A percentile compares a stretch with the other conserved stretches of the same genome.
Evolutionary conservation across 2,888 invertebrate species (phyloP).

Genomic region (Orchesellides sinensis): DNA sequence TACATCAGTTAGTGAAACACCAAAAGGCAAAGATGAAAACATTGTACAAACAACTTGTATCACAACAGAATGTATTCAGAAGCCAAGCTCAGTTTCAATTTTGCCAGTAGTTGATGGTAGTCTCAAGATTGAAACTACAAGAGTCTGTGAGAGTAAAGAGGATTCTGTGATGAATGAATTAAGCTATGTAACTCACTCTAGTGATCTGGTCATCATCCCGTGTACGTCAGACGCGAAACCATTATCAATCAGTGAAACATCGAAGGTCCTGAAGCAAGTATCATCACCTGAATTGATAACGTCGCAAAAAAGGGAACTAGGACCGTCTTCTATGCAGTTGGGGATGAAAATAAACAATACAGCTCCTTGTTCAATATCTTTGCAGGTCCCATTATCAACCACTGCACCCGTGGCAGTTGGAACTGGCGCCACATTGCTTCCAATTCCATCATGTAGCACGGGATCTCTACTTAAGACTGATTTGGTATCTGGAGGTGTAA

Average conservation of each 20-base stretch:
- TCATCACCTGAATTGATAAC: not conserved
- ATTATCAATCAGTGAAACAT: constrained; percentile 46
- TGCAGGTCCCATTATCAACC: constrained; percentile 55
- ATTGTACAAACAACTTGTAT: not conserved
- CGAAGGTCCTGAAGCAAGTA: constrained; percentile 50
- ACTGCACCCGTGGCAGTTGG: constrained; percentile 57
- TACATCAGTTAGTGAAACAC: constrained; percentile 1
- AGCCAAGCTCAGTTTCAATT: constrained; percentile 52
- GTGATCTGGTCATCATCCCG: constrained; percentile 60
- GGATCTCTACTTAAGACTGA: constrained; percentile 48
- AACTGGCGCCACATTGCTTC: constrained; percentile 61
- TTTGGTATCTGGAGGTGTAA: constrained; percentile 7
- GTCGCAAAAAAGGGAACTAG: not conserved
- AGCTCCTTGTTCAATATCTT: constrained; percentile 38
- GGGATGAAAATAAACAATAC: constrained; percentile 38
- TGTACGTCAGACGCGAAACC: constrained; percentile 62
- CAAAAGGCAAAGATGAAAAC: constrained; percentile 18
- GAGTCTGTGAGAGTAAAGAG: constrained; percentile 1
- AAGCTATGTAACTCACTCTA: constrained; percentile 59
- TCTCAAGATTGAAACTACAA: constrained; percentile 18
- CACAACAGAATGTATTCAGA: constrained; percentile 15
- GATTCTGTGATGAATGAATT: constrained; percentile 56
- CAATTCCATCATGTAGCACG: constrained; percentile 35
- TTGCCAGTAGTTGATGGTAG: constrained; percentile 47
- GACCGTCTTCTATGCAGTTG: not conserved